Base-by-base conservation (phyloP, 2,113 vertebrate species). In the Stegostoma tigrinum region DNA sequence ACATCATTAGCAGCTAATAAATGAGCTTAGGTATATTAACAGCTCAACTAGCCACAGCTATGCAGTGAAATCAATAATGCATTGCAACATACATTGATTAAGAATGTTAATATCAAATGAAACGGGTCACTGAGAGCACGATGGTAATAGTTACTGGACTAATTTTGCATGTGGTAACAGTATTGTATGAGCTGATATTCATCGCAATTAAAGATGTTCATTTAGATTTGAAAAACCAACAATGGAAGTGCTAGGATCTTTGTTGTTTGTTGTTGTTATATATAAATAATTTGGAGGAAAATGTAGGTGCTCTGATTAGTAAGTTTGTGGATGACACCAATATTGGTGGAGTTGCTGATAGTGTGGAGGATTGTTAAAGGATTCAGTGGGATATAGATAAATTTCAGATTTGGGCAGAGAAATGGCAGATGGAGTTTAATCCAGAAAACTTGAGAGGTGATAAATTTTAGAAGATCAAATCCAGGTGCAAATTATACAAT, bases 81-180 rank as follows among this genome's bases (percentile, higher is more conserved):
- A 38, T 19, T 38, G 5, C 80, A 5, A 42, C 80, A 42, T 42
- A 12, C 67, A 15, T 68, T 95, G 94, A 95, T 72, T 72, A 95
- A 75, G 68, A 21, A 48, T 95, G 42, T 72, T 70, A 95, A 90
- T 72, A 95, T 72, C 94, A 72, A 48, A 95, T 52, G 24, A 95
- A 95, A 95, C 67, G 34, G 64, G 12, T 72, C 30, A 10, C 19
- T 27, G 42, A 67, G n/a, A 6, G 21, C 94, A 95, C 52, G 67
- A 72, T 52, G 48, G 3, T 45, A 52, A 72, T 95, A 8, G 94
- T 72, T 72, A 45, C n/a, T 52, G 23, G 45, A n/a, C 48, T 45
- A 95, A 34, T 30, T 24, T 27, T 45, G 23, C 4, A 38, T 70
- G n/a, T 95, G 30, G 48, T 48, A 48, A 34, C 94, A 34, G 42